Base-by-base conservation (phyloP, 2,888 invertebrate genomes). In the Keiferia lycopersicella region DNA sequence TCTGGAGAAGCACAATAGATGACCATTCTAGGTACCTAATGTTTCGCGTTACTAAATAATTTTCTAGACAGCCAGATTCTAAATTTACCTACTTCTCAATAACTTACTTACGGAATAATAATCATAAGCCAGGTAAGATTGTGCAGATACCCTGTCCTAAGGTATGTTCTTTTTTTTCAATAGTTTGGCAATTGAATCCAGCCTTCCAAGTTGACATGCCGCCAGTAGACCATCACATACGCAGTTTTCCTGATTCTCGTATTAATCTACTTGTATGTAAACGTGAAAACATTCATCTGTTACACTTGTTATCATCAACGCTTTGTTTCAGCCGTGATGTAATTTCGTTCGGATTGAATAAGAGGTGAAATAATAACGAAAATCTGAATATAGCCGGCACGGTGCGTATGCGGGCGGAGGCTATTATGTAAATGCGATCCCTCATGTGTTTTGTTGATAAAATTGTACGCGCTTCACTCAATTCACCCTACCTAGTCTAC, bases 361-460 rank as follows among this genome's bases (percentile, higher is more conserved):
- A 79, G 16, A 45, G 81, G 83, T 82, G 80, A 85, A 86, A 83
- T 86, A 87, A 86, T 88, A 85, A 84, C 79, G 78, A 76, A 83
- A 86, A 85, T 85, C 82, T 81, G 83, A 80, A 83, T 83, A 81
- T 79, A 78, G 79, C 70, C 67, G 69, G 71, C 70, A 73, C 73
- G 77, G 75, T 78, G 74, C 80, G 80, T 78, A 78, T 79, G 79
- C 81, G 80, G 81, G 80, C 70, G 71, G 65, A 68, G 73, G 77
- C 76, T 83, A 86, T 87, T 89, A 88, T 87, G 87, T 83, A 86
- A 88, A 88, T 88, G 74, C 67, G 78, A 83, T 80, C 82, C 81
- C 80, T 80, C 80, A 77, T 83, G 80, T 86, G 80, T 82, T 82
- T 78, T 81, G 85, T 84, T 84, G 82, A 83, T 84, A 84, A 84